A percentile compares a stretch with the other conserved stretches of the same genome.
phyloP scores from a whole-genome alignment of 2,888 invertebrate genomes.

The Petrophora chlorosata region DNA sequence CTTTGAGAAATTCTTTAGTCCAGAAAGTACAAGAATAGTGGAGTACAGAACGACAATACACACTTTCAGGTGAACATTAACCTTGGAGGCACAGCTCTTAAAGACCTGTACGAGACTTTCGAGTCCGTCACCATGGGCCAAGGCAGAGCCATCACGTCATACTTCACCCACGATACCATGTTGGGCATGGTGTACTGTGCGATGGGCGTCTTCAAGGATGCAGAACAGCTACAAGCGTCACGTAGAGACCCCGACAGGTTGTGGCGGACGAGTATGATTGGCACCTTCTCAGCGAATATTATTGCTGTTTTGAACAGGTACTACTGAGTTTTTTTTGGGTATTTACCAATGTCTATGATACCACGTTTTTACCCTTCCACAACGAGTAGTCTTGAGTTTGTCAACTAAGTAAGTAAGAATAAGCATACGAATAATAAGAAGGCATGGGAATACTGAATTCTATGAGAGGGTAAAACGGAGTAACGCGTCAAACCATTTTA shows the following conservation, averaged over 20 bases:
- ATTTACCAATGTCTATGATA: no score
- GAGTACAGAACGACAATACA: no score
- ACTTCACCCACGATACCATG: conserved; percentile 88
- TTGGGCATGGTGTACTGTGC: conserved; percentile 86
- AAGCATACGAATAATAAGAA: no score
- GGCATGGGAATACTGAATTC: no score
- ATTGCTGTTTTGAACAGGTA: conserved; percentile 89
- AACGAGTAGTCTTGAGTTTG: no score
- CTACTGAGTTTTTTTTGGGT: no score
- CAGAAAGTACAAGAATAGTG: no score
- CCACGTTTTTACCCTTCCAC: no score
- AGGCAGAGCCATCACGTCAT: conserved; percentile 82
- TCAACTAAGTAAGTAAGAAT: no score
- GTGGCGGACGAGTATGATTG: conserved; percentile 87
- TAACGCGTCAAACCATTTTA: no score
- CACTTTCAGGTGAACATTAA: conserved; percentile 83
- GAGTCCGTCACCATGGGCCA: conserved; percentile 48
- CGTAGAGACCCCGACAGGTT: conserved; percentile 82
- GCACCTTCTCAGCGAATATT: conserved; percentile 88
- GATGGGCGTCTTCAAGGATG: conserved; percentile 86
- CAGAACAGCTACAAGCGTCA: conserved; percentile 77
- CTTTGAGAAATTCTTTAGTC: no score
- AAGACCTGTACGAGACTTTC: conserved; percentile 86
- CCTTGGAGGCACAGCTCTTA: conserved; percentile 86
- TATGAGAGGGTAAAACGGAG: no score